Evolutionary conservation across 2,113 vertebrate species (phyloP), one percentile per base, ranked within the genome.

Genomic region (Neogale vison): DNA sequence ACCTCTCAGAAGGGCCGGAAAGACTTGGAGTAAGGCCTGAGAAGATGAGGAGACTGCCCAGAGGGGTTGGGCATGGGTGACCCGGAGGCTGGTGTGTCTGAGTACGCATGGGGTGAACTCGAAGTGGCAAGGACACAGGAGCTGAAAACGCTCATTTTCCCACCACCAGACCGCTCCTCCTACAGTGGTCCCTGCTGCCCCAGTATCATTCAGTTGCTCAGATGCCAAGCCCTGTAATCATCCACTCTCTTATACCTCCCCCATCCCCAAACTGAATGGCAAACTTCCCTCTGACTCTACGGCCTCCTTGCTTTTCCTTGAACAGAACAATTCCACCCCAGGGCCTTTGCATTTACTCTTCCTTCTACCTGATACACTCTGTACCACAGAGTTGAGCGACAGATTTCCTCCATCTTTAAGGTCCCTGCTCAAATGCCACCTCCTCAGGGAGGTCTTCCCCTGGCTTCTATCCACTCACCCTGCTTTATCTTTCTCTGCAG

Each of bases 371-470:
- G n/a, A 74, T 88, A 84, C 7, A 69, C 57, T 57, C 7, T 31
- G 5, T 12, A 23, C 3, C 29, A 57, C 21, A 39, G 0, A 15
- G 45, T 3, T 34, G 89, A 12, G 7, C 0, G 6, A 50, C 47
- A 63, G 61, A 31, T 17, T 29, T 45, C 50, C 76, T 87, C 23
- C 39, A 39, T 55, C 88, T 67, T 42, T 55, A 23, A 63, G 71
- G 71, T 34, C 87, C 57, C 42, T 57, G 52, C 76, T 57, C 18
- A 31, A 42, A 50, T 21, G 65, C 63, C 42, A 52, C 86, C 67
- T 82, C 77, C 47, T 89, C 55, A 20, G 36, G 20, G 55, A 84
- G 71, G 76, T 63, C 87, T 69, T 52, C 34, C 50, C 52, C 8
- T 4, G 20, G 18, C 45, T 47, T 59, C 39, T 20, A 8, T 50